phyloP scores from a whole-genome alignment of 2,797 vertebrate genomes.

The Acrossocheilus wenchowensis region DNA sequence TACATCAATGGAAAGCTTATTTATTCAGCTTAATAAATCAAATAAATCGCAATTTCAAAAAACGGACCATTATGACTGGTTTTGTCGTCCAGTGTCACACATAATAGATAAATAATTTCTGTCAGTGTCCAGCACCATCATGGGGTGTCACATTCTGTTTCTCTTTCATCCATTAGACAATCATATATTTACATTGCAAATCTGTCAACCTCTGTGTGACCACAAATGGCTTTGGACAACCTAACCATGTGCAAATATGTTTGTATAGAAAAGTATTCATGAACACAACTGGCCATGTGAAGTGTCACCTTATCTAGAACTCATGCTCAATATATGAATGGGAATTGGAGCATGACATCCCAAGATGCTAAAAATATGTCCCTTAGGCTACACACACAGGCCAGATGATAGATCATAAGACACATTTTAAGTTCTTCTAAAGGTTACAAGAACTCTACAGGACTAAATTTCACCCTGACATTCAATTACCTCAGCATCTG shows the following conservation, averaged over 20 bases:
- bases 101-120: not conserved
- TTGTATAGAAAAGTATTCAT: not conserved
- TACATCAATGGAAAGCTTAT: not conserved
- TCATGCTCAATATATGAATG: not conserved
- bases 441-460: conserved; percentile 14
- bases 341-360: not conserved
- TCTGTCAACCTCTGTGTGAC: not conserved
- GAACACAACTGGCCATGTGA: not conserved
- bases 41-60: too few species aligned
- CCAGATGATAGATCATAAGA: not conserved
- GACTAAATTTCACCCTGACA: not conserved
- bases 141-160: not conserved
- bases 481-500: not conserved
- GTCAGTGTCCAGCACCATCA: not conserved
- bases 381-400: not conserved
- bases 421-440: conserved; percentile 4
- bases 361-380: conserved; percentile 12
- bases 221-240: not conserved
- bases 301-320: not conserved
- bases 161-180: not conserved
- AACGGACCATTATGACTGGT: too few species aligned
- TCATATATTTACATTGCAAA: not conserved
- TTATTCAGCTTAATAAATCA: too few species aligned
- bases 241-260: not conserved
- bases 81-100: too few species aligned